Evolutionary conservation across 1,140 invertebrate species (phyloP), one percentile per base, ranked within the genome.

Genomic region (Drosophila rufa): DNA sequence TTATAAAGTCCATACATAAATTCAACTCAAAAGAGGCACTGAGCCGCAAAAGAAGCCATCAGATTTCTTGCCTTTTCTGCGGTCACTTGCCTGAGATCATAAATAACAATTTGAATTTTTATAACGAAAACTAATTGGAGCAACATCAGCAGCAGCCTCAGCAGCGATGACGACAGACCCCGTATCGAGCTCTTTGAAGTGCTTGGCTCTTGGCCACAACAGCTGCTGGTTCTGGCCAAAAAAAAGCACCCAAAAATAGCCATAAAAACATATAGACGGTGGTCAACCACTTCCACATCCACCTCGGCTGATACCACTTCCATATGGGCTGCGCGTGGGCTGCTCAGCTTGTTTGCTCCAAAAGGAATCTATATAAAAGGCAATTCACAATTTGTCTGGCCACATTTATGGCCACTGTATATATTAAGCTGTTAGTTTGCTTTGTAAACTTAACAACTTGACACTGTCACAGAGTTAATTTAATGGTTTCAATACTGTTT

Each of bases 41-140:
- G 22, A 25, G 22, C 22, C 22, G 22, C 60, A n/a, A 25, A 61
- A 56, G 46, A 56, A 56, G 53, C 53, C 53, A 56, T 56, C 55
- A 57, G 53, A 55, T 55, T 55, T 55, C 19, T 64, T n/a, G 56
- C 47, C 69, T 42, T 62, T 74, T 55, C 48, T 53, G 71, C 48
- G 70, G 80, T 79, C 79, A 70, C 60, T 15, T 70, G 56, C 12
- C 45, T 27, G 56, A 69, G 60, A 57, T 43, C 67, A 79, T 71
- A 79, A 79, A 79, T 79, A 64, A 64, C 58, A 78, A 64, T 79
- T 79, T 78, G 45, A 60, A 71, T 79, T 70, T 70, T 78, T 78
- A 77, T 62, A 67, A 66, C 74, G 25, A 59, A 57, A 79, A 64
- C 76, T 79, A 79, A 79, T 79, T 79, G 76, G 75, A 64, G 75